Evolutionary conservation across 2,888 invertebrate genomes (phyloP), one percentile per base, ranked within the genome.

Genomic region (Eumerus sabulonum): DNA sequence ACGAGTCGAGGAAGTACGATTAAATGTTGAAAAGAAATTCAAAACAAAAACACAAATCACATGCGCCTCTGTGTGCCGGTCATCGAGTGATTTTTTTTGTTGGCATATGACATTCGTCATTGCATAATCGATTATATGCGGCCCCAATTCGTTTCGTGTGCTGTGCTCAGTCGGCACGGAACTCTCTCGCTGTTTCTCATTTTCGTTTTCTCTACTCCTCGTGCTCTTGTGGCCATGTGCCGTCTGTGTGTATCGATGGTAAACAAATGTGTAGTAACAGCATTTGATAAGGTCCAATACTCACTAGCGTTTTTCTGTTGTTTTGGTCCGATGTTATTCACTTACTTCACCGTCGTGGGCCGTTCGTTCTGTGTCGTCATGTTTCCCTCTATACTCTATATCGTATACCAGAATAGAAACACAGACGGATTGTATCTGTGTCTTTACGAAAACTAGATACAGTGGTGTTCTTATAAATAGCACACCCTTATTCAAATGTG

Each of bases 181-280:
- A n/a, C n/a, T n/a, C n/a, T n/a, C n/a, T n/a, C n/a, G n/a, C n/a
- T n/a, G n/a, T n/a, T n/a, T n/a, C n/a, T n/a, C n/a, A n/a, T n/a
- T n/a, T 27, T 4, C 27, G 27, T 27, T 2, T 27, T 4, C 7
- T 2, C 3, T 2, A 7, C 27, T 7, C 3, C 7, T 27, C 27
- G 27, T 27, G 27, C 27, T 27, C 27, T 7, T 27, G 27, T 27
- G 27, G 7, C 27, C 27, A 27, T 27, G 27, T 47, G 13, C 11
- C 9, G 27, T 35, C 11, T 27, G 42, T n/a, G 36, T 67, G 66
- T 66, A 42, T 59, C 27, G 7, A 36, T 53, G 36, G 47, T 59
- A 68, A 68, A 68, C 57, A 59, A 59, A 47, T 48, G 42, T 50
- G 35, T 66, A 57, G 40, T 17, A 66, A 67, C 36, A 57, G n/a